Base-by-base conservation (phyloP, 2,888 invertebrate genomes). In the Pseudolycoriella hygida region DNA sequence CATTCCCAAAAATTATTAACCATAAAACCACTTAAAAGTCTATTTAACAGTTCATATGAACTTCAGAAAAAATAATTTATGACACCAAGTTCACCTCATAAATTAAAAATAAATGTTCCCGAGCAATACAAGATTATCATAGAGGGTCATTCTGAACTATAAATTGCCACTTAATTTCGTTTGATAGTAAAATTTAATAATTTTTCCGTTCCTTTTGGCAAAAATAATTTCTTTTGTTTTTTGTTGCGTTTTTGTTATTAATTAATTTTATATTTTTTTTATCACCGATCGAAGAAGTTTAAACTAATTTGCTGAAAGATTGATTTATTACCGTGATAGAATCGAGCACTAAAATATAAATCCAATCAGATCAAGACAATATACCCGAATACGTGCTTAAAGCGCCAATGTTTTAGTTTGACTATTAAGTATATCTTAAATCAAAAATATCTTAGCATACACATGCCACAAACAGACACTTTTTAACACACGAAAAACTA, bases 341-440 rank as follows among this genome's bases (percentile, higher is more conserved):
- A 25, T 25, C 25, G 25, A 25, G 25, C 25, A 25, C 25, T 15
- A 39, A 17, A 17, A 17, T 39, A 17, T 39, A 19, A 25, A 19
- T 19, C 12, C 41, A 40, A n/a, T 40, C 40, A 18, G 25, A 25
- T 25, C 17, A 40, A 40, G 18, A 41, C 17, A 41, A 18, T 56
- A 25, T 58, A 57, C 57, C 60, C 63, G 63, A 60, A 55, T 62
- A 64, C 64, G 65, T 65, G 66, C 59, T 63, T 58, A 58, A 64
- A 62, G 63, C 66, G 66, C 64, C 64, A 66, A 62, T 60, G 65
- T 61, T 63, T 63, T 60, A 59, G 60, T 64, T 66, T 65, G 66
- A 66, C 66, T 66, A 64, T 56, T 61, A 57, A 60, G 34, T 34
- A 63, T 63, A 64, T 64, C 15, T 34, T 14, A 34, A 34, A 34